Evolutionary conservation across 2,797 vertebrate genomes (phyloP).

Genomic region (Sebastes oblongus): DNA sequence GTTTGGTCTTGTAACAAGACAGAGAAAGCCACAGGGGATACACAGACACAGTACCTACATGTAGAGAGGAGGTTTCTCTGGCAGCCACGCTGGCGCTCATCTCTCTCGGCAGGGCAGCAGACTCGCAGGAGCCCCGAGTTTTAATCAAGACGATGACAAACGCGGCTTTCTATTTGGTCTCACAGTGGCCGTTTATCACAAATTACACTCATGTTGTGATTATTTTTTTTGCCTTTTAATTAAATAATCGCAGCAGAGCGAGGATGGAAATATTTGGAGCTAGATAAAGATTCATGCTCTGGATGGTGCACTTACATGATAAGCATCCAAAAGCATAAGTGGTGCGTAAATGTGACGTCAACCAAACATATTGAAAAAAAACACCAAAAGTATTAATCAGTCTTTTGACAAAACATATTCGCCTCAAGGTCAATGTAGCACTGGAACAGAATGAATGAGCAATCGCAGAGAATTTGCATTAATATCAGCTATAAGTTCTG

Average conservation of each 20-base stretch:
- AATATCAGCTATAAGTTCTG: background rate
- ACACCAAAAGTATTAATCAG: background rate
- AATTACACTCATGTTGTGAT: constrained; percentile 37
- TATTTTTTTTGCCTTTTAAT: background rate
- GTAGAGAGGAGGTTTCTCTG: constrained; percentile 41
- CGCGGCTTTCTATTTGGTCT: constrained; percentile 12
- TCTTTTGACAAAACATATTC: background rate
- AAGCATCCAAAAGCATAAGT: background rate
- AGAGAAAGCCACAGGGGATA: constrained; percentile 26
- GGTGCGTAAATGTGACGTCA: background rate
- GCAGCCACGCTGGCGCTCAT: constrained; percentile 28
- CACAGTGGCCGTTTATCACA: constrained; percentile 30
- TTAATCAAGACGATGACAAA: constrained; percentile 43
- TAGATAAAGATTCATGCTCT: background rate
- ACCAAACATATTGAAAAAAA: background rate
- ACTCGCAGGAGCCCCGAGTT: constrained; percentile 15
- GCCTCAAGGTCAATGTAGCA: background rate
- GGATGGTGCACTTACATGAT: background rate
- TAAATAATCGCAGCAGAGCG: constrained; percentile 2
- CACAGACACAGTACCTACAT: constrained; percentile 37
- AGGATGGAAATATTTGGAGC: background rate
- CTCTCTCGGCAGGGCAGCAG: constrained; percentile 21
- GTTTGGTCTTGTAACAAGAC: constrained; percentile 21
- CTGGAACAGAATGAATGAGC: background rate
- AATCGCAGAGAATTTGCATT: background rate